Percentiles rank a stretch among this genome's conserved stretches.
These are phyloP conservation scores for Lordiphosa collinella DNA, from an alignment of 1,140 invertebrate genomes.

Conservation along the genomic window DNA sequence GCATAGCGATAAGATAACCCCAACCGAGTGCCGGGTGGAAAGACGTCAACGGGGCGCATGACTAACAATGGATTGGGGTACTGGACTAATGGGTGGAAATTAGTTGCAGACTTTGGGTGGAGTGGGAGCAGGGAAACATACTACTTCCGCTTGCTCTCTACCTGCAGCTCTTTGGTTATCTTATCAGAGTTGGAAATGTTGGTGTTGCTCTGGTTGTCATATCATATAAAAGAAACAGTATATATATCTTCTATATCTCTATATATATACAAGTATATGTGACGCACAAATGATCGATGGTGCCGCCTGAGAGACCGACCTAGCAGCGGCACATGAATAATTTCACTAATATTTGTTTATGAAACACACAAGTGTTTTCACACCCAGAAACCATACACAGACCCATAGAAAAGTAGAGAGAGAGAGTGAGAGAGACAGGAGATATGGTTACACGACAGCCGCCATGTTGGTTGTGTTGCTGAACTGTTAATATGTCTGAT, in stretches of 20 bases:
- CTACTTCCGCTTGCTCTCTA: slow-evolving; percentile 36
- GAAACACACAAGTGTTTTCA: slow-evolving; percentile 75
- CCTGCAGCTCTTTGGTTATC: slow-evolving; percentile 33
- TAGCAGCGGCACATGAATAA: slow-evolving; percentile 48
- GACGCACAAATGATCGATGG: slow-evolving; percentile 37
- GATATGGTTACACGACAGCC: slow-evolving; percentile 21
- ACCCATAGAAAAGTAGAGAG: not conserved
- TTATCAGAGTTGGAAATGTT: slow-evolving; percentile 45
- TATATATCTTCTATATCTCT: not conserved
- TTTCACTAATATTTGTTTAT: slow-evolving; percentile 64
- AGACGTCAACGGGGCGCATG: slow-evolving; percentile 11
- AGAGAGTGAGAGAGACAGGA: too few species aligned
- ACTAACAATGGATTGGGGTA: not conserved
- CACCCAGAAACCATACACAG: slow-evolving; percentile 21
- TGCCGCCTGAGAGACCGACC: not conserved
- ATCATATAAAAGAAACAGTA: not conserved
- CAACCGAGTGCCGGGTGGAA: not conserved
- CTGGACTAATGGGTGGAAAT: not conserved
- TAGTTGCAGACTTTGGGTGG: too few species aligned
- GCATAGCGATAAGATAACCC: not conserved
- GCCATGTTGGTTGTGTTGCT: slow-evolving; percentile 4
- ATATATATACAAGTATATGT: slow-evolving; percentile 1
- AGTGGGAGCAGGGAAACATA: too few species aligned
- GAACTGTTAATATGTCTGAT: slow-evolving; percentile 34
- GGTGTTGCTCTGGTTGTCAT: slow-evolving; percentile 13